These are phyloP conservation scores for Macrochelys suwanniensis DNA, from an alignment of 2,797 vertebrate species.

Conservation along the genomic window DNA sequence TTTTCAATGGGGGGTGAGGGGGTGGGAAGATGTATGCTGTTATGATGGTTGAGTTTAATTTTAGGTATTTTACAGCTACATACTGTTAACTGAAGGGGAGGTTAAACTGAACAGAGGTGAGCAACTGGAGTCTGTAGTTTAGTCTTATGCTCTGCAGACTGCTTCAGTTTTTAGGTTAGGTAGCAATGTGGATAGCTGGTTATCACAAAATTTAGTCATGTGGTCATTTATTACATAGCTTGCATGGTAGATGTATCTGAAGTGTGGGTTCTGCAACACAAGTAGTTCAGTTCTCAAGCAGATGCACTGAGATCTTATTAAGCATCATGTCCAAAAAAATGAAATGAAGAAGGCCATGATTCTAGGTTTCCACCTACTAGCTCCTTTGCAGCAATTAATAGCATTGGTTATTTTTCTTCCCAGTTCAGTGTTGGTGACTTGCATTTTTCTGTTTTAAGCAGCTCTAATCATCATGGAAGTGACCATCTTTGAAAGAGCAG, in stretches of 20 bases:
- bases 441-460: not conserved
- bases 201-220: not conserved
- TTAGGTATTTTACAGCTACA: not conserved
- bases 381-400: not conserved
- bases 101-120: not conserved
- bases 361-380: not conserved
- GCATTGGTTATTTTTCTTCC: not conserved
- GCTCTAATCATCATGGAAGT: not conserved
- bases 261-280: not conserved
- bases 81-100: not conserved
- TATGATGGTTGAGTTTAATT: not conserved
- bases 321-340: not conserved
- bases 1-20: not conserved
- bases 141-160: accelerated
- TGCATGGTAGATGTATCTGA: not conserved
- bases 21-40: not conserved
- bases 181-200: not conserved
- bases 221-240: not conserved
- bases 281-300: not conserved
- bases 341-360: not conserved
- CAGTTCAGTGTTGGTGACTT: not conserved
- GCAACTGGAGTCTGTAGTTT: not conserved
- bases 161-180: not conserved
- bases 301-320: not conserved
- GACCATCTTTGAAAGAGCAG: not conserved